Percentiles rank a stretch among this genome's conserved stretches.
phyloP scores from a whole-genome alignment of 1,140 invertebrate species.

The Leptopilina clavipes region DNA sequence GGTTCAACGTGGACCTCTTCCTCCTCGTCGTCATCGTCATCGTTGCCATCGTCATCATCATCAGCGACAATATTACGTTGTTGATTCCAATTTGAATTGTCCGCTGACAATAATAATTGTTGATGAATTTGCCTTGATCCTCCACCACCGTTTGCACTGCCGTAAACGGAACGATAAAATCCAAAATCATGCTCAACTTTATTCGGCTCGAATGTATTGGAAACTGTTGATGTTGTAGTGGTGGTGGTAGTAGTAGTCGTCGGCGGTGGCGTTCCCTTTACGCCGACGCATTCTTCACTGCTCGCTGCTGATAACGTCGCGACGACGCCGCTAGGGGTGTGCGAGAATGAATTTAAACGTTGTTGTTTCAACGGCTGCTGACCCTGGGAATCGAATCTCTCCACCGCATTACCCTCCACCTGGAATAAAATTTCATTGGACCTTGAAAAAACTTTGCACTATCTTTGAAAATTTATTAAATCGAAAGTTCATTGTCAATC shows the following conservation, averaged over 20 bases:
- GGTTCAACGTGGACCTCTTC: not conserved
- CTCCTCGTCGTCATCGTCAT: too few species aligned
- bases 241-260: too few species aligned
- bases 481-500: too few species aligned
- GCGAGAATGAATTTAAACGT: slow-evolving; percentile 37
- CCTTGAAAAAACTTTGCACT: too few species aligned
- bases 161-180: slow-evolving; percentile 32
- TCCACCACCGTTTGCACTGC: slow-evolving; percentile 51
- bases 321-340: slow-evolving; percentile 38
- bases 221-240: slow-evolving; percentile 14
- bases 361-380: slow-evolving; percentile 26
- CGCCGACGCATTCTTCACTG: slow-evolving; percentile 50
- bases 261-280: slow-evolving; percentile 53
- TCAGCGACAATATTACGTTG: slow-evolving; percentile 35
- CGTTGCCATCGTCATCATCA: too few species aligned
- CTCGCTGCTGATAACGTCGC: slow-evolving; percentile 12
- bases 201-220: slow-evolving; percentile 31
- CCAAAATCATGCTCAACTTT: not conserved
- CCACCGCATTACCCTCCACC: slow-evolving; percentile 38
- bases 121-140: slow-evolving; percentile 47
- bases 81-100: slow-evolving; percentile 53
- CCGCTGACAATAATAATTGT: slow-evolving; percentile 48
- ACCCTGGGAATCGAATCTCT: slow-evolving; percentile 30
- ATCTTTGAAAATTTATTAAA: too few species aligned
- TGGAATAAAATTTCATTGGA: slow-evolving; percentile 16